Conservation (phyloP, 2,797 vertebrate genomes). For the Gambusia yucatana region DNA sequence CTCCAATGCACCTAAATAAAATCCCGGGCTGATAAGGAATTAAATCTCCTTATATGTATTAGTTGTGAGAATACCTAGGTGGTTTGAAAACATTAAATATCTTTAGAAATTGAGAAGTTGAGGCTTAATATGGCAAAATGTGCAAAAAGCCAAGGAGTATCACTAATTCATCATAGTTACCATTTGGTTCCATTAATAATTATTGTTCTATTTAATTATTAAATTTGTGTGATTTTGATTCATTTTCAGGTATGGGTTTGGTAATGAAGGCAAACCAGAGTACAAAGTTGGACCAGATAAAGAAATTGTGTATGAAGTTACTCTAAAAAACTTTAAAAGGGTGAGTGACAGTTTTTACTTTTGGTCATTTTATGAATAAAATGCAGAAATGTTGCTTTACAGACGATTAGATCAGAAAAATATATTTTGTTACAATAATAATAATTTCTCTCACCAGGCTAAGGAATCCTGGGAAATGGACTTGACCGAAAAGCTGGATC, state of each 20-base stretch:
- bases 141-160: not conserved
- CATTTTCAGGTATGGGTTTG: slow-evolving; percentile 89
- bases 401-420: not conserved
- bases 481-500: slow-evolving; percentile 90
- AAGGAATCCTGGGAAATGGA: slow-evolving; percentile 99
- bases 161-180: not conserved
- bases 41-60: not conserved
- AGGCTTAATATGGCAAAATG: slow-evolving; percentile 1
- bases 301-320: slow-evolving; percentile 91
- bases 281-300: slow-evolving; percentile 88
- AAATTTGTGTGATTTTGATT: not conserved
- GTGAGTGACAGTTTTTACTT: slow-evolving; percentile 68
- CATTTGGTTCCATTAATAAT: not conserved
- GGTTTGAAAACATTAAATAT: not conserved
- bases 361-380: slow-evolving; percentile 3
- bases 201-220: not conserved
- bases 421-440: not conserved
- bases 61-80: not conserved
- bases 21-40: not conserved
- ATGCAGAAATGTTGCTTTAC: not conserved
- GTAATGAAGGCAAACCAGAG: slow-evolving; percentile 88
- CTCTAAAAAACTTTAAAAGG: slow-evolving; percentile 93
- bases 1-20: not conserved
- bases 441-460: slow-evolving; percentile 78
- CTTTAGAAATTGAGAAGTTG: not conserved